These are phyloP conservation scores for Empis stercorea DNA, from an alignment of 2,888 invertebrate species.

Conservation along the genomic window DNA sequence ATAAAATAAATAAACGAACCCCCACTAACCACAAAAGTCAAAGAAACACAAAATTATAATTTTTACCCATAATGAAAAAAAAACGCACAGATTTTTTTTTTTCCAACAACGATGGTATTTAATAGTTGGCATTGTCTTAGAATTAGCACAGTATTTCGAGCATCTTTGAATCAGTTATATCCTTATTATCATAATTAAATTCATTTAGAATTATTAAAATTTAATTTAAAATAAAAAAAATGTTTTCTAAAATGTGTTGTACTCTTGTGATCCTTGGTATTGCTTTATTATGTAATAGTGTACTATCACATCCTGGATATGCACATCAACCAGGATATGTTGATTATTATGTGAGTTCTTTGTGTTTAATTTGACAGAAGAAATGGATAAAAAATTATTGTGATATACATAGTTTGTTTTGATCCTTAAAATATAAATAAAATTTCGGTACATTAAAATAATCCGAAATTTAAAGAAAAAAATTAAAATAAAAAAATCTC, in stretches of 20 bases:
- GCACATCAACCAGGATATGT: conserved; percentile 36
- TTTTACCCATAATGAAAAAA: too few species aligned
- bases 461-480: too few species aligned
- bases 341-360: conserved; percentile 52
- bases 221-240: conserved; percentile 5
- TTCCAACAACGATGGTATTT: neutral
- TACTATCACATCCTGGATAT: conserved; percentile 35
- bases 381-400: neutral
- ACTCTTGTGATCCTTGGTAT: conserved; percentile 25
- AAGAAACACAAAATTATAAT: too few species aligned
- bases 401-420: too few species aligned
- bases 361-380: neutral
- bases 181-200: conserved; percentile 25
- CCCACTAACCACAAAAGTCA: too few species aligned
- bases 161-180: conserved; percentile 30
- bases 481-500: too few species aligned
- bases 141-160: conserved; percentile 36
- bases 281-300: conserved; percentile 25
- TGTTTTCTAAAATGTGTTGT: conserved; percentile 23
- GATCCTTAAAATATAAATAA: too few species aligned
- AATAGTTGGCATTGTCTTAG: conserved; percentile 32
- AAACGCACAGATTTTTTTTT: neutral
- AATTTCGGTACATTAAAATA: too few species aligned
- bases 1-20: too few species aligned
- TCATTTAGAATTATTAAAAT: conserved; percentile 9